phyloP scores from a whole-genome alignment of 53 echinoderm and acorn worm species.

The Henricia sp. region DNA sequence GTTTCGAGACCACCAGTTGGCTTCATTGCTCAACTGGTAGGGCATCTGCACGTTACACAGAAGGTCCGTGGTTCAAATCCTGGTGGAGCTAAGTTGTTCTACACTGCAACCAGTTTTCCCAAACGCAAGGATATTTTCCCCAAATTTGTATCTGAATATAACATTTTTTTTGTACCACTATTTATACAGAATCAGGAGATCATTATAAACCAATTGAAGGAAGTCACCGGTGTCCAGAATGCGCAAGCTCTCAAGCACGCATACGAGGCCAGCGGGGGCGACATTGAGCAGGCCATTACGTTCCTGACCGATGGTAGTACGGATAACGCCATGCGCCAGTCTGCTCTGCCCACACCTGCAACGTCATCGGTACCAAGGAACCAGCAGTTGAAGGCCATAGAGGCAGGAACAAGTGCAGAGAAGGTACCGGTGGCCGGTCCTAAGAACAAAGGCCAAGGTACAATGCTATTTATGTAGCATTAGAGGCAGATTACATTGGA shows the following conservation, averaged over 20 bases:
- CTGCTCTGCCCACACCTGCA: slow-evolving; percentile 47
- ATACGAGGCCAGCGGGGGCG: slow-evolving; percentile 88
- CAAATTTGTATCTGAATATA: no score
- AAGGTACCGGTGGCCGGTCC: slow-evolving; percentile 48
- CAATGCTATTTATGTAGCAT: no score
- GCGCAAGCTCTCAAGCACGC: slow-evolving; percentile 73
- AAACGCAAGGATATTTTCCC: no score
- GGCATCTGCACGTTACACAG: no score
- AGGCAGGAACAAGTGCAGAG: neutral
- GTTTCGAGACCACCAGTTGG: neutral
- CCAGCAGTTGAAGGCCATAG: slow-evolving; percentile 9
- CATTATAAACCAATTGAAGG: slow-evolving; percentile 90
- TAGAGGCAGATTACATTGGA: no score
- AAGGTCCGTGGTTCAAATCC: no score
- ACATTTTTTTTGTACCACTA: no score
- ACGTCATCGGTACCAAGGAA: slow-evolving; percentile 38
- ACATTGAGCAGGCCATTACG: slow-evolving; percentile 82
- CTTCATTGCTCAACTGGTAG: no score
- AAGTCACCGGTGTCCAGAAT: slow-evolving; percentile 91
- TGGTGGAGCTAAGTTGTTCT: no score
- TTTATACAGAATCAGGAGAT: slow-evolving; percentile 88
- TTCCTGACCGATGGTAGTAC: slow-evolving; percentile 78
- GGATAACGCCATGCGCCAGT: slow-evolving; percentile 24
- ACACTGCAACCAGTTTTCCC: no score
- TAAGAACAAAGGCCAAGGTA: slow-evolving; percentile 79